Evolutionary conservation across 2,888 invertebrate genomes (phyloP), one percentile per base, ranked within the genome.

Genomic region (Tinea trinotella): DNA sequence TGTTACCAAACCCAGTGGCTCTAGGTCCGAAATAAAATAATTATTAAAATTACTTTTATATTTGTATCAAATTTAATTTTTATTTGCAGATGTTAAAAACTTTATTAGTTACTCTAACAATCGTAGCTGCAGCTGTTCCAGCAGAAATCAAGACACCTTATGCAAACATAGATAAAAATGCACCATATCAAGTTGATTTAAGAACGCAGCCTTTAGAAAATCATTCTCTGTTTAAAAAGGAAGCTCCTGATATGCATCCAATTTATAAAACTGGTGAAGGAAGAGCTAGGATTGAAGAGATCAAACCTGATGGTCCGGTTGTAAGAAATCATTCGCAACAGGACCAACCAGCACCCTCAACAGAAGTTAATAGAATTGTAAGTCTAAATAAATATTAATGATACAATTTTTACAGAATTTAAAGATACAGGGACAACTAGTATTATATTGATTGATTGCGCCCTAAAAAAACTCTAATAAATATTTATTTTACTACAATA

Each of bases 321-420:
- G 68, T 75, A 1, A 78, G 74, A 55, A 80, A 79, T 24, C 60
- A 65, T n/a, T 82, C 84, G 82, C 55, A 84, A 15, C 71, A 78
- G 17, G 84, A 85, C 56, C 76, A 80, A 56, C 74, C 80, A 2
- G 57, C 55, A 18, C 9, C 57, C 10, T 54, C 65, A 1, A 64
- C 71, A 30, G 81, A 78, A 60, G 64, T 74, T n/a, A 76, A 76
- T 35, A 72, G 74, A 71, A 61, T 70, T 56, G 84, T 83, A 62
- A 76, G 82, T 76, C 56, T 20, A 17, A 17, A 19, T 44, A n/a
- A n/a, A n/a, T 57, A 44, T 48, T 44, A 20, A 1, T 40, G 35
- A 2, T 36, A 46, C 12, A 10, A 2, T 50, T 36, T 24, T 24
- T 24, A n/a, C n/a, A n/a, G n/a, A n/a, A n/a, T n/a, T n/a, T n/a